A percentile compares a stretch with the other conserved stretches of the same genome.
phyloP scores from a whole-genome alignment of 2,113 vertebrate genomes.

The Lonchura striata region DNA sequence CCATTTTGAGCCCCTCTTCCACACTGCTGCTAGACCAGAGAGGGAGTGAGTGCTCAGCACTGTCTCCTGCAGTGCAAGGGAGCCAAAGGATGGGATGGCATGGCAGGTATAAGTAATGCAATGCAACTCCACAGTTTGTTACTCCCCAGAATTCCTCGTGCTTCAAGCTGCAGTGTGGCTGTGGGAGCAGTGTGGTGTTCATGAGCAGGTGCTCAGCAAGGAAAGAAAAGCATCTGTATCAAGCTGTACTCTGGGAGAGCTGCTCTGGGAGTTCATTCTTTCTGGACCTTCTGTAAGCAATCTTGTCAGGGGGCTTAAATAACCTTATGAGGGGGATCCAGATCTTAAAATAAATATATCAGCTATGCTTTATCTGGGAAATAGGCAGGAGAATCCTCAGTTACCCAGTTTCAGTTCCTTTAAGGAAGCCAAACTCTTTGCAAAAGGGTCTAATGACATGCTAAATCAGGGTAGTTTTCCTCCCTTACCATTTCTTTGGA shows the following conservation, averaged over 20 bases:
- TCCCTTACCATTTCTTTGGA: not conserved
- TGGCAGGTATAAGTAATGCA: not conserved
- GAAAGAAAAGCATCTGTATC: not conserved
- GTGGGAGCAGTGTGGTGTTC: not conserved
- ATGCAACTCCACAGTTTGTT: not conserved
- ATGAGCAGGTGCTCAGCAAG: not conserved
- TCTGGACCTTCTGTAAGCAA: not conserved
- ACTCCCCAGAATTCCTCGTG: not conserved
- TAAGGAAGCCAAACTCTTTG: not conserved
- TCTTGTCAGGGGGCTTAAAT: not conserved
- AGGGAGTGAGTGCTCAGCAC: not conserved
- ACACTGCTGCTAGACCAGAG: not conserved
- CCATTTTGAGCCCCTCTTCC: not conserved
- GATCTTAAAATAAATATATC: not conserved
- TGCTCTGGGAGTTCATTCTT: not conserved
- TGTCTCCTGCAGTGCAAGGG: not conserved
- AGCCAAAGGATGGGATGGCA: not conserved
- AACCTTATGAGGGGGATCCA: not conserved
- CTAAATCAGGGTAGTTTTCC: not conserved
- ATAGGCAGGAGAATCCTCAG: not conserved
- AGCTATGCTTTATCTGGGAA: not conserved
- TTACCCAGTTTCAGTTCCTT: not conserved
- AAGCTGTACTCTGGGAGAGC: not conserved
- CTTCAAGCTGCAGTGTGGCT: not conserved
- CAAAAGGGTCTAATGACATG: not conserved